phyloP scores from a whole-genome alignment of 2,113 vertebrate genomes.

The Balaeniceps rex region DNA sequence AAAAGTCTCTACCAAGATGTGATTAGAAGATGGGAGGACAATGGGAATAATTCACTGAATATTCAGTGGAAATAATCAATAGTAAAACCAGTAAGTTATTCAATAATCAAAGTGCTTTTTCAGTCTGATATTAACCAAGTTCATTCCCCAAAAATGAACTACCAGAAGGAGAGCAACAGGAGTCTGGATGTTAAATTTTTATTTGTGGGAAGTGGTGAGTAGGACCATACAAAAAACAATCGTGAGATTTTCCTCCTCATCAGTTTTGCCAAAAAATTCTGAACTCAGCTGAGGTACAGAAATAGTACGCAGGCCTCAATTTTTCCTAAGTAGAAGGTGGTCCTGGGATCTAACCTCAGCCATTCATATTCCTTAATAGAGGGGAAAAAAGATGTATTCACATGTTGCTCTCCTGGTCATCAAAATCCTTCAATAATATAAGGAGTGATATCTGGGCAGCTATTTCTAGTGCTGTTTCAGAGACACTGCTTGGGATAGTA shows the following conservation, averaged over 20 bases:
- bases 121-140: not conserved
- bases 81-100: not conserved
- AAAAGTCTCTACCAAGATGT: not conserved
- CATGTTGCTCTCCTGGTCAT: not conserved
- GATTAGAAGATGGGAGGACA: not conserved
- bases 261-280: not conserved
- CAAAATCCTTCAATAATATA: not conserved
- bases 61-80: not conserved
- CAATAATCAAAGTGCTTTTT: not conserved
- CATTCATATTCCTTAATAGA: not conserved
- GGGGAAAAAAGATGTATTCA: not conserved
- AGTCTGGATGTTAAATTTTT: not conserved
- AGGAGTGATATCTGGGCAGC: not conserved
- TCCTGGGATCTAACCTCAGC: not conserved
- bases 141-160: not conserved
- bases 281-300: not conserved
- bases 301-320: not conserved
- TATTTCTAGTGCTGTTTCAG: not conserved
- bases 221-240: not conserved
- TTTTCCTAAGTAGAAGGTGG: not conserved
- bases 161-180: not conserved
- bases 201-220: not conserved
- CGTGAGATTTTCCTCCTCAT: not conserved
- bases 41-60: not conserved
- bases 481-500: not conserved